These are phyloP conservation scores for Xenotilapia longispinis DNA, from an alignment of 2,113 vertebrate species.

Conservation along the genomic window DNA sequence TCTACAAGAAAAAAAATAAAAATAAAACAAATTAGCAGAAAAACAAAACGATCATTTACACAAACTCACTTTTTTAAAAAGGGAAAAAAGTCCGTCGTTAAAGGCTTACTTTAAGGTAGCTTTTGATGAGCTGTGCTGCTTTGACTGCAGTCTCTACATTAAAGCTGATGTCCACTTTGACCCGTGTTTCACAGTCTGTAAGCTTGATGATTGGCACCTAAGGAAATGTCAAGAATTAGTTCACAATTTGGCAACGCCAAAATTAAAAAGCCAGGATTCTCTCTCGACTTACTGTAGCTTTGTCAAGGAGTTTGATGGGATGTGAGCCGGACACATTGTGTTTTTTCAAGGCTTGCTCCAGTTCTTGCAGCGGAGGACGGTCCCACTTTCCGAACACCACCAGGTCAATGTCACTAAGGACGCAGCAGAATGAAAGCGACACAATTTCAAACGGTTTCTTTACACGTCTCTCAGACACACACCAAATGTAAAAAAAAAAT, in stretches of 20 bases:
- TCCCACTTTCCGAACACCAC: constrained; percentile 98
- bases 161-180: constrained; percentile 99
- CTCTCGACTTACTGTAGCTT: constrained; percentile 83
- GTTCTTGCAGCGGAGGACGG: constrained; percentile 84
- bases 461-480: background rate
- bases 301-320: constrained; percentile 97
- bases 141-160: constrained; percentile 97
- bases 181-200: constrained; percentile 93
- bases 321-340: constrained; percentile 84
- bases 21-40: background rate
- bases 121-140: constrained; percentile 93
- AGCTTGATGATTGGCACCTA: constrained; percentile 98
- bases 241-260: background rate
- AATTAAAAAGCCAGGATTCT: background rate
- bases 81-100: fast-evolving
- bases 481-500: background rate
- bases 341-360: constrained; percentile 91
- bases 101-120: constrained; percentile 83
- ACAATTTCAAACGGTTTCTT: background rate
- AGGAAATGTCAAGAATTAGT: background rate
- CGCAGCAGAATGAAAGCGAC: background rate
- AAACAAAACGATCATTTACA: background rate
- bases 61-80: background rate
- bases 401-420: constrained; percentile 89
- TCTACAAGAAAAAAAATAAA: constrained; percentile 38